Conservation (phyloP, 2,113 vertebrate genomes). For the Cinclus mexicanus region DNA sequence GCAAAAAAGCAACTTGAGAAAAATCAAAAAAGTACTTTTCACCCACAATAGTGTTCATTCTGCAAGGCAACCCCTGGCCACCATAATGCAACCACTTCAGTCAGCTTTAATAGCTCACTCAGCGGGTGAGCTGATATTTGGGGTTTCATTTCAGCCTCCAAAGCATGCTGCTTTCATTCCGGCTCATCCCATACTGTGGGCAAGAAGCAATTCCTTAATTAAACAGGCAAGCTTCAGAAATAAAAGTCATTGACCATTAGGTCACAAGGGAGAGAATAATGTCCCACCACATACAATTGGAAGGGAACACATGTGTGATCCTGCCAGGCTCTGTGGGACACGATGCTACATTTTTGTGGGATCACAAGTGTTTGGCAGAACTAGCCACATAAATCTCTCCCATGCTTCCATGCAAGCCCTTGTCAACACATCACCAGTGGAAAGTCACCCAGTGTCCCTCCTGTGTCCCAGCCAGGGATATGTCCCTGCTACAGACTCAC, state of each 20-base stretch:
- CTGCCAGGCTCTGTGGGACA: conserved; percentile 41
- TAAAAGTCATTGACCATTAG: conserved; percentile 51
- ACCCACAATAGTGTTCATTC: conserved; percentile 1
- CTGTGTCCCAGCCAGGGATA: neutral
- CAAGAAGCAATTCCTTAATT: conserved; percentile 40
- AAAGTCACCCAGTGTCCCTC: neutral
- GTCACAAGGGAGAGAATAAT: conserved; percentile 36
- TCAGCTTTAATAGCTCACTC: neutral
- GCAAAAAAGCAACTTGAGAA: conserved; percentile 20
- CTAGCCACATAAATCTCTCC: conserved; percentile 19
- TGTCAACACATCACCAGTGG: neutral
- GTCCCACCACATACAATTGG: conserved; percentile 38
- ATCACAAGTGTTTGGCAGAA: conserved; percentile 49
- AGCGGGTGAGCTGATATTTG: conserved; percentile 28
- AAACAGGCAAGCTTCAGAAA: conserved; percentile 39
- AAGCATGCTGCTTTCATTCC: conserved; percentile 20
- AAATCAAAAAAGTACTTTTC: conserved; percentile 37
- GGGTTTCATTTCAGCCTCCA: conserved; percentile 7
- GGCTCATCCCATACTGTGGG: conserved; percentile 10
- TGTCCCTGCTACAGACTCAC: neutral
- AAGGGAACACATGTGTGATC: neutral
- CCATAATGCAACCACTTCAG: conserved; percentile 39
- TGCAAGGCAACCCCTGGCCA: neutral
- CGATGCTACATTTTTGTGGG: conserved; percentile 18
- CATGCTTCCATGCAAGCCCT: neutral